Evolutionary conservation across 2,888 invertebrate genomes (phyloP).

Genomic region (Leptinotarsa haldemani): DNA sequence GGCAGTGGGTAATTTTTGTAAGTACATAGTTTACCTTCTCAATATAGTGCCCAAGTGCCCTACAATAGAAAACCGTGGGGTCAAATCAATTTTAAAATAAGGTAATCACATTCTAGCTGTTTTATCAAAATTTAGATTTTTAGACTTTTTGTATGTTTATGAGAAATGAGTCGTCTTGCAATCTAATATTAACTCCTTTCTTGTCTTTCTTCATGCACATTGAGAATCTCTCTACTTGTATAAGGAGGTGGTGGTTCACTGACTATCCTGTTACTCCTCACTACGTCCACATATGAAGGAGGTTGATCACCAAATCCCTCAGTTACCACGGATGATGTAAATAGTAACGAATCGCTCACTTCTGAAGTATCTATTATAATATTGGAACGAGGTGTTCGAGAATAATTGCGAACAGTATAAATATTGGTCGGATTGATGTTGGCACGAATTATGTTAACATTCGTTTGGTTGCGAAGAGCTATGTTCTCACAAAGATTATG

Average conservation of each 20-base stretch:
- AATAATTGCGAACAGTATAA: slow-evolving; percentile 50
- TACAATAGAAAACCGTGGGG: no score
- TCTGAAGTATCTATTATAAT: slow-evolving; percentile 54
- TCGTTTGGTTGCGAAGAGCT: slow-evolving; percentile 49
- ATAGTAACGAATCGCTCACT: slow-evolving; percentile 57
- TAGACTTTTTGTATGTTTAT: not conserved
- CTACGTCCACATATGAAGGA: slow-evolving; percentile 60
- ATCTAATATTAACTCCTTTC: slow-evolving; percentile 36
- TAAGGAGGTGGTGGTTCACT: slow-evolving; percentile 68
- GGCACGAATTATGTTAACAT: slow-evolving; percentile 48
- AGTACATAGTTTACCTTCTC: not conserved
- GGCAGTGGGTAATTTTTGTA: not conserved
- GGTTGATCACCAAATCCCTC: slow-evolving; percentile 56
- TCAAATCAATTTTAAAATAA: not conserved
- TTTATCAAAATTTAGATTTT: no score
- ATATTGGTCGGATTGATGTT: slow-evolving; percentile 49
- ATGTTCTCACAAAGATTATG: slow-evolving; percentile 51
- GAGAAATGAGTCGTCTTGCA: slow-evolving; percentile 9
- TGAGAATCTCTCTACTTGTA: slow-evolving; percentile 58
- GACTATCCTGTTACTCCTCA: slow-evolving; percentile 48
- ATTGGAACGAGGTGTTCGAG: slow-evolving; percentile 48
- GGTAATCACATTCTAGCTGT: not conserved
- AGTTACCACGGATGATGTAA: slow-evolving; percentile 47
- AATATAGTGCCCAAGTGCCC: not conserved
- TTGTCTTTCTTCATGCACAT: slow-evolving; percentile 44